Evolutionary conservation across 2,113 vertebrate species (phyloP), one percentile per base, ranked within the genome.

Genomic region (Ailurus styani): DNA sequence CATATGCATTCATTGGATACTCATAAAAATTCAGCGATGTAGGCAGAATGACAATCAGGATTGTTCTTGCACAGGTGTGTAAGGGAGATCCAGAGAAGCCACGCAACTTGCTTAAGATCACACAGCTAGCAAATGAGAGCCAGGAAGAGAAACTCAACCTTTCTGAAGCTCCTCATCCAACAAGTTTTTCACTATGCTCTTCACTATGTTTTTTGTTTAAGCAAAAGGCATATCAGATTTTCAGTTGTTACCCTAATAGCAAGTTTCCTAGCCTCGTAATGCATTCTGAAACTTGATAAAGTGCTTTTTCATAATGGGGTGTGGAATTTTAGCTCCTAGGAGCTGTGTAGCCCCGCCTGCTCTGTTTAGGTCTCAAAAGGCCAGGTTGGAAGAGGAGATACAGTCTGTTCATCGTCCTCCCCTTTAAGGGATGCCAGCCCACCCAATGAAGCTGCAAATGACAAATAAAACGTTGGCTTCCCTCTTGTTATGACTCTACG

Each of bases 381-480:
- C 25, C 47, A 18, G 45, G 34, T 27, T 18, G 47, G 37, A 77
- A 73, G 55, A 94, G 64, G 40, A 73, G 42, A 29, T 2, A 11
- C 34, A 18, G 45, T 72, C n/a, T 5, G 0, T 20, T 68, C 55
- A 2, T 47, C 0, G 0, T 40, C 17, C 11, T 40, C 15, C 12
- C 7, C 42, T 60, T 52, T 29, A 10, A 60, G 50, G 29, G 14
- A n/a, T 20, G 14, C 29, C 47, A 57, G 85, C 25, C 21, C 47
- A n/a, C 77, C 20, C 42, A 42, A 50, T 6, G 42, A 84, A 87
- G 64, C 6, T 70, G 55, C 17, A 29, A 7, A 47, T 84, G 70
- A 40, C 45, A 50, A 95, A 37, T 20, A 5, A 50, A 78, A 11
- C 7, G 7, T 37, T 7, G 23, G 42, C 34, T 57, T 81, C 50